Evolutionary conservation across 2,113 vertebrate species (phyloP).

Genomic region (Mola mola): DNA sequence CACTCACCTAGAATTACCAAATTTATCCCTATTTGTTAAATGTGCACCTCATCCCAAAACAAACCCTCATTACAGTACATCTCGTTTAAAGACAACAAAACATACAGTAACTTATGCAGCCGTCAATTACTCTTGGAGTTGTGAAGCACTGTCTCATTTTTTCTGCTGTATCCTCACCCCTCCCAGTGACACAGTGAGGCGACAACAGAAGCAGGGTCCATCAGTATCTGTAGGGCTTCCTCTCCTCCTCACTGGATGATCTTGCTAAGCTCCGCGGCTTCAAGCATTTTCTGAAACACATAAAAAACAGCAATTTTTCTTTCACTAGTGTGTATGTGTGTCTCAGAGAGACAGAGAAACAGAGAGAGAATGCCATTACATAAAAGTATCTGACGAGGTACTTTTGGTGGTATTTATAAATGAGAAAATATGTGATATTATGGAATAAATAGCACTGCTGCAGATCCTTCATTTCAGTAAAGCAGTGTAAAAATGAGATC

Average conservation of each 20-base stretch:
- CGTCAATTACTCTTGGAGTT: no score
- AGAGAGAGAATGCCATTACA: background rate
- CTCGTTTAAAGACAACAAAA: background rate
- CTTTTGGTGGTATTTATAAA: no score
- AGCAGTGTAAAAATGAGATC: no score
- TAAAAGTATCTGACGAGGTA: no score
- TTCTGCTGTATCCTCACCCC: background rate
- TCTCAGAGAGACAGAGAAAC: background rate
- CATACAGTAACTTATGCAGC: background rate
- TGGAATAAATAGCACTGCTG: no score
- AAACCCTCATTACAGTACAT: conserved; percentile 28
- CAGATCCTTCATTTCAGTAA: no score
- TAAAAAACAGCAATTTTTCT: no score
- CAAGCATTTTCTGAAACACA: conserved; percentile 80
- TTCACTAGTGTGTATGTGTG: background rate
- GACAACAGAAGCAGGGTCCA: background rate
- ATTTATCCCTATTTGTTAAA: background rate
- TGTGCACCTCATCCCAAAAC: background rate
- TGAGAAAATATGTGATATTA: no score
- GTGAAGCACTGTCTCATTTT: no score
- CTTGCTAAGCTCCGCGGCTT: conserved; percentile 58
- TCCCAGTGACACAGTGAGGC: background rate
- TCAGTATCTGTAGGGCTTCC: conserved; percentile 34
- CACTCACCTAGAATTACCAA: background rate
- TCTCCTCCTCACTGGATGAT: conserved; percentile 48